These are phyloP conservation scores for Gymnogyps californianus DNA, from an alignment of 2,113 vertebrate genomes.

Conservation along the genomic window DNA sequence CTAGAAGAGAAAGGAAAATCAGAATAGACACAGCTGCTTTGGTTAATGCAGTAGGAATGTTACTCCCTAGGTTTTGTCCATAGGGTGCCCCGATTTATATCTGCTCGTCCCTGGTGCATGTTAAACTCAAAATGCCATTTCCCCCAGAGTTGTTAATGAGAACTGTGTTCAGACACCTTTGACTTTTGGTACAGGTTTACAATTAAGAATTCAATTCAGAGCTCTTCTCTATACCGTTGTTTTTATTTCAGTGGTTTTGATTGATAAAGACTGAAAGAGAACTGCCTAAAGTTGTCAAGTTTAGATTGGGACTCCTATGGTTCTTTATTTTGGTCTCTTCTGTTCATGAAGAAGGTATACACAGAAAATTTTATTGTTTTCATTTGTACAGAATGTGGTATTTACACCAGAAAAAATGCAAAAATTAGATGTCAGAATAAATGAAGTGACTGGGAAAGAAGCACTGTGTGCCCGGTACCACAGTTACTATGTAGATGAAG, in stretches of 20 bases:
- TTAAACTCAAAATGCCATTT: not conserved
- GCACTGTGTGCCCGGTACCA: not conserved
- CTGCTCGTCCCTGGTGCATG: fast-evolving
- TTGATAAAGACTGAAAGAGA: not conserved
- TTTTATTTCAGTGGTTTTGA: not conserved
- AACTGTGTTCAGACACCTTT: not conserved
- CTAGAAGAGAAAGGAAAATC: not conserved
- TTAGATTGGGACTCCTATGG: not conserved
- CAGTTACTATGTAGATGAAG: not conserved
- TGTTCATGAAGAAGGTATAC: not conserved
- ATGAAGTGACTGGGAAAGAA: not conserved
- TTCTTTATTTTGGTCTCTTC: not conserved
- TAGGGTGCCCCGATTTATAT: not conserved
- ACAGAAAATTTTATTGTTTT: not conserved
- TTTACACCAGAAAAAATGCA: not conserved
- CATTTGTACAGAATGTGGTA: not conserved
- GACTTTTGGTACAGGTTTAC: not conserved
- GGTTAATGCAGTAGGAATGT: not conserved
- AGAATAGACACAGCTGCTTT: not conserved
- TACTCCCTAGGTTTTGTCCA: not conserved
- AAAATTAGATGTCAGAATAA: not conserved
- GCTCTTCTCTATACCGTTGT: not conserved
- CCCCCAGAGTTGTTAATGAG: not conserved
- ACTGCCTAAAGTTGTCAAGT: not conserved
- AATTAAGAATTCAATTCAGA: not conserved